Conservation (phyloP, 2,113 vertebrate genomes). For the Aegithalos caudatus region DNA sequence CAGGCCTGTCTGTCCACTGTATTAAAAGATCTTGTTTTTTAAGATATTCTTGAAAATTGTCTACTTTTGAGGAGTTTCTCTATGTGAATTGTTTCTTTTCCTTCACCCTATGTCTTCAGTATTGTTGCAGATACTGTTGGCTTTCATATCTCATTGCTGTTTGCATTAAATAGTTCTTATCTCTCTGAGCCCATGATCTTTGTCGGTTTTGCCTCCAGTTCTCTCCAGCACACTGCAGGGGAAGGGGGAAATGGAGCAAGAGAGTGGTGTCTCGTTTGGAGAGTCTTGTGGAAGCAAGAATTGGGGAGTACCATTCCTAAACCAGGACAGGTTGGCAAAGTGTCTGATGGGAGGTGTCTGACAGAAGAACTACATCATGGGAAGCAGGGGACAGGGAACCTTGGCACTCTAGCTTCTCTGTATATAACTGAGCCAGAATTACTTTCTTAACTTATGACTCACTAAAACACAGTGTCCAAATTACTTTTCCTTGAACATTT, state of each 20-base stretch:
- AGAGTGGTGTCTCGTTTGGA: background rate
- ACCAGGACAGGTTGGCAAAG: background rate
- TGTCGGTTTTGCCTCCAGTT: background rate
- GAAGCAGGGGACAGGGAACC: background rate
- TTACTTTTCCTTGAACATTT: background rate
- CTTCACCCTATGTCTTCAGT: background rate
- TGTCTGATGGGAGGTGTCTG: background rate
- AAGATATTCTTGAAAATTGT: background rate
- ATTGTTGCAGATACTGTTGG: background rate
- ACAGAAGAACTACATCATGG: background rate
- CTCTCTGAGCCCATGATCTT: background rate
- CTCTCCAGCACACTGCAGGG: background rate
- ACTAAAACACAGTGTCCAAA: background rate
- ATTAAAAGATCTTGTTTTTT: background rate
- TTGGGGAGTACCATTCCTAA: background rate
- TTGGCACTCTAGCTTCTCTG: background rate
- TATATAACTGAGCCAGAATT: background rate
- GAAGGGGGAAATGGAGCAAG: background rate
- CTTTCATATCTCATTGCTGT: background rate
- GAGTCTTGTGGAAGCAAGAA: background rate
- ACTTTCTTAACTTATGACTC: background rate
- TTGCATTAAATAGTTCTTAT: background rate
- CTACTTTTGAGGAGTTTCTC: background rate
- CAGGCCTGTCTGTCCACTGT: background rate
- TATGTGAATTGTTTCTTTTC: background rate